Evolutionary conservation across 2,113 vertebrate genomes (phyloP), one percentile per base, ranked within the genome.

Genomic region (Rynchops niger): DNA sequence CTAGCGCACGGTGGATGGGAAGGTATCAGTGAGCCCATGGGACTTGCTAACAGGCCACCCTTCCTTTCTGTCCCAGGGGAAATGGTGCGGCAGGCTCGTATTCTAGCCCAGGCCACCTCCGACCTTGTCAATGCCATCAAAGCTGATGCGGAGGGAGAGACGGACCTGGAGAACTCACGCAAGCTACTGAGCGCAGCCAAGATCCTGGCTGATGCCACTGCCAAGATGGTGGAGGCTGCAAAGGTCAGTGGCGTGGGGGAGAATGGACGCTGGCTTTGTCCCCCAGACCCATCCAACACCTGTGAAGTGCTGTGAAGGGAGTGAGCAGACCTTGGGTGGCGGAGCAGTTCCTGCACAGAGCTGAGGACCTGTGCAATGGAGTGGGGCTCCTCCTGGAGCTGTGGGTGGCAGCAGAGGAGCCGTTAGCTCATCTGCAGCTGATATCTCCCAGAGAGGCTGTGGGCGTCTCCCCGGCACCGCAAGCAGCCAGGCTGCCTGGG

Each of bases 101-200:
- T 99, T 93, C 98, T 99, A 13, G 99, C 99, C 20, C 99, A 99
- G 93, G 99, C 99, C 42, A 99, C 99, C 2, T 99, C 99, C 0
- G 99, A 99, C 96, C 98, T 99, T 40, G 99, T 99, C 80, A 99
- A 99, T 11, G 99, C 99, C 91, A 99, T 99, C 98, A 99, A 99
- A 97, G 99, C 99, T 0, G 99, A 99, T 1, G 99, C 99, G 0
- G 99, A 99, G 80, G 99, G 99, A 63, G 99, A 99, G 91, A 98
- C 98, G 0, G 99, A 99, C 88, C 98, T 99, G 95, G 99, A 99
- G 96, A 99, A 99, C 96, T 99, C 99, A 0, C 98, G 99, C 83
- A 99, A 99, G 79, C 99, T 99, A 59, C 98, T 99, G 59, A 99
- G 99, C 0, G 99, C 99, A 0, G 99, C 99, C 95, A 99, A 99